Evolutionary conservation across 2,888 invertebrate species (phyloP), one percentile per base, ranked within the genome.

Genomic region (Dolichopus griseipennis): DNA sequence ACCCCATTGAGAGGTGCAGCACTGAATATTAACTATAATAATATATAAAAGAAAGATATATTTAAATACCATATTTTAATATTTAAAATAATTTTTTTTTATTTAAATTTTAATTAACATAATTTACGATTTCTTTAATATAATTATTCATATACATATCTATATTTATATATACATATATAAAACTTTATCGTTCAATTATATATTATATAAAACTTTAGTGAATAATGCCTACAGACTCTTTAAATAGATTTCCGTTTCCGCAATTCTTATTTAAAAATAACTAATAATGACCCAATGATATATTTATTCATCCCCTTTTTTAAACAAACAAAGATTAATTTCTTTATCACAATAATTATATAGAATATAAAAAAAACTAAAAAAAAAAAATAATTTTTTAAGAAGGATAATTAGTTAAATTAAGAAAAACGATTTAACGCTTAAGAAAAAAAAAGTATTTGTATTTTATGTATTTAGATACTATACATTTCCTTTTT

Each of bases 391-490:
- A 15, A 41, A 12, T 12, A 52, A 52, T 52, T 52, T 41, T 52
- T 52, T 52, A 52, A 52, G 52, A 52, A 52, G 52, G 52, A 52
- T 52, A 52, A 52, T 52, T 52, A 52, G 52, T 52, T 52, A 52
- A 52, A 52, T 52, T 52, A 52, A 52, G 52, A 52, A 52, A 52
- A 52, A 52, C 52, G 52, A 52, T 52, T 18, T 52, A 52, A 52
- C 15, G 18, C 18, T 52, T 52, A 52, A 52, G 18, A 52, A 52
- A 12, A 52, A 12, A 9, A 52, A 2, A 15, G 18, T 18, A 18
- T 12, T 27, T 27, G 1, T 52, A 2, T 52, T 52, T 52, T 52
- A 15, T 18, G 18, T 27, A 4, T 27, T 18, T 6, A 15, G 9
- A 52, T 52, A 12, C 18, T 52, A 12, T 41, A 41, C 2, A 12